phyloP scores from a whole-genome alignment of 2,888 invertebrate genomes.

The Hirtodrosophila duncani region DNA sequence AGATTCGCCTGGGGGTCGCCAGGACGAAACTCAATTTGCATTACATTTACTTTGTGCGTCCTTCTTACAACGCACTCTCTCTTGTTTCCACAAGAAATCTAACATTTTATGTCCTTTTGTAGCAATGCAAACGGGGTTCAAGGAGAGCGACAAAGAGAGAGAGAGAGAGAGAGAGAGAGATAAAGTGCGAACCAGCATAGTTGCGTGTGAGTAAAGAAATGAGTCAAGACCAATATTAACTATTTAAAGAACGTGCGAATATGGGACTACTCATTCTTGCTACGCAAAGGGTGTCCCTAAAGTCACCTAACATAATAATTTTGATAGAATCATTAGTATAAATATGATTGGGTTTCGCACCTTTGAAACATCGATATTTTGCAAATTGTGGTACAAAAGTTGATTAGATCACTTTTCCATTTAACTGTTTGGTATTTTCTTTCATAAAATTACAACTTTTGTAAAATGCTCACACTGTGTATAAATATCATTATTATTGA shows the following conservation, averaged over 20 bases:
- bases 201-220: neutral
- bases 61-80: constrained; percentile 7
- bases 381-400: neutral
- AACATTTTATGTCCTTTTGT: constrained; percentile 41
- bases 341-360: no score
- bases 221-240: neutral
- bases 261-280: no score
- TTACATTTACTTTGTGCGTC: constrained; percentile 52
- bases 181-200: neutral
- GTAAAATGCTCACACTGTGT: no score
- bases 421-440: neutral
- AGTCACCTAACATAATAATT: no score
- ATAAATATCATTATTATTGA: no score
- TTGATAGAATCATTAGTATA: no score
- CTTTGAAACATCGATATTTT: no score
- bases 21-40: constrained; percentile 60
- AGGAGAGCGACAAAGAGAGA: neutral
- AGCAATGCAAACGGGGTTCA: neutral
- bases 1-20: constrained; percentile 33
- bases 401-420: neutral
- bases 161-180: neutral
- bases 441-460: neutral
- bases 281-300: no score
- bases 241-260: no score
- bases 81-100: constrained; percentile 1